Conservation (phyloP, 2,888 invertebrate genomes). For the Galeruca laticollis region DNA sequence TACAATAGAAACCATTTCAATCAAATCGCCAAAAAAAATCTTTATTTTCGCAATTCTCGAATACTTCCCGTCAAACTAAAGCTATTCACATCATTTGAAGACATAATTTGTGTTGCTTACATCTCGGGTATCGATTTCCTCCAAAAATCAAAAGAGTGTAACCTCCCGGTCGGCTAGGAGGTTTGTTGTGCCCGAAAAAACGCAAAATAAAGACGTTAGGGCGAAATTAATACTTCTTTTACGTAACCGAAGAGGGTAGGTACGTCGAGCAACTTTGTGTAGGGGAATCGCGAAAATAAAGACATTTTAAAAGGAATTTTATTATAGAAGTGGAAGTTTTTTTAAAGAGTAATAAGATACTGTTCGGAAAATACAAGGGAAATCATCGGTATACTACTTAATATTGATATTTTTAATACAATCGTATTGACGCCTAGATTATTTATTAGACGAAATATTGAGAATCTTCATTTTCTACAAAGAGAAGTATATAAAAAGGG, state of each 20-base stretch:
- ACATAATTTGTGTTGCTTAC: constrained; percentile 20
- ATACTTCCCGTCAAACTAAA: constrained; percentile 20
- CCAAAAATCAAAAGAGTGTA: constrained; percentile 14
- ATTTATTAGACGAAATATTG: too few relatives aligned
- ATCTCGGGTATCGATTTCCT: constrained; percentile 15
- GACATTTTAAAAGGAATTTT: constrained; percentile 44
- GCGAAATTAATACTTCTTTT: constrained; percentile 63
- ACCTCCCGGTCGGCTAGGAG: background rate
- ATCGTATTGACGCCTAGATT: too few relatives aligned
- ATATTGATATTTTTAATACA: too few relatives aligned
- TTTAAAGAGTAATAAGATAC: constrained; percentile 1
- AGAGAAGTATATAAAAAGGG: too few relatives aligned
- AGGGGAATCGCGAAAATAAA: constrained; percentile 43
- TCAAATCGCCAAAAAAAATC: constrained; percentile 2
- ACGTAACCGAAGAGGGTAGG: constrained; percentile 47
- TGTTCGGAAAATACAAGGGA: background rate
- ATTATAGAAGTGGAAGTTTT: background rate
- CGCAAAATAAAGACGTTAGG: constrained; percentile 61
- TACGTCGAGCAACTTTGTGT: constrained; percentile 37
- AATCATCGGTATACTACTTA: background rate
- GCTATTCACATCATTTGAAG: constrained; percentile 22
- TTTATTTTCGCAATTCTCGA: constrained; percentile 18
- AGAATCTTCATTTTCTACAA: too few relatives aligned
- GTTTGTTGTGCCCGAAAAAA: constrained; percentile 32
- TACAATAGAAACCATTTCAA: constrained; percentile 10